These are phyloP conservation scores for Geotrupes spiniger DNA, from an alignment of 2,888 invertebrate species.

Conservation along the genomic window DNA sequence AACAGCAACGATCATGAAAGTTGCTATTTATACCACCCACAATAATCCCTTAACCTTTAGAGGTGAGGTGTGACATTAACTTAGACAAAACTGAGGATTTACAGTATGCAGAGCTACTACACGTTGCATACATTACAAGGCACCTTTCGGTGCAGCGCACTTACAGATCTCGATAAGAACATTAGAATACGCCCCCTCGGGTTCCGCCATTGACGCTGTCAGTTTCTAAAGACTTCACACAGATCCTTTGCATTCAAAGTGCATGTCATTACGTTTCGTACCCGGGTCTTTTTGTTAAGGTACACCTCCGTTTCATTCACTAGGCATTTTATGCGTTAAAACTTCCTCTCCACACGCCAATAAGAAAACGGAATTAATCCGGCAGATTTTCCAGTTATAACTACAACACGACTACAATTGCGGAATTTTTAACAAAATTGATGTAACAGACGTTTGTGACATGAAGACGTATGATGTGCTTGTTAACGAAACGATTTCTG, in stretches of 20 bases:
- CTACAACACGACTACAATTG: too few relatives aligned
- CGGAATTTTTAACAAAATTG: too few relatives aligned
- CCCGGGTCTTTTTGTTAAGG: background rate
- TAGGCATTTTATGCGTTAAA: too few relatives aligned
- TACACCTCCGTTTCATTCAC: too few relatives aligned
- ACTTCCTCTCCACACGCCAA: too few relatives aligned
- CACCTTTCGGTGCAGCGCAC: conserved; percentile 23
- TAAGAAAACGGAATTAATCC: too few relatives aligned
- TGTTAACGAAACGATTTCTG: too few relatives aligned
- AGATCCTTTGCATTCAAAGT: conserved; percentile 7
- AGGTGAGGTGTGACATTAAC: conserved; percentile 14
- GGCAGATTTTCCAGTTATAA: too few relatives aligned
- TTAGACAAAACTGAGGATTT: conserved; percentile 23
- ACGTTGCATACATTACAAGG: conserved; percentile 23
- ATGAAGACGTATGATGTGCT: too few relatives aligned
- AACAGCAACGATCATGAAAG: conserved; percentile 3
- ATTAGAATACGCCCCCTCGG: conserved; percentile 24
- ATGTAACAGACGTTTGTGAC: too few relatives aligned
- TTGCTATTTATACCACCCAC: conserved; percentile 4
- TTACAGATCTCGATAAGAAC: conserved; percentile 25
- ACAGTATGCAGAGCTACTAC: conserved; percentile 20
- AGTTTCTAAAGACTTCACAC: conserved; percentile 4
- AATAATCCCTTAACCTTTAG: conserved; percentile 16
- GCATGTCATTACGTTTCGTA: conserved; percentile 2
- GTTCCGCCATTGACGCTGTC: conserved; percentile 7